Conservation (phyloP, 2,113 vertebrate species). For the Paratilapia polleni region DNA sequence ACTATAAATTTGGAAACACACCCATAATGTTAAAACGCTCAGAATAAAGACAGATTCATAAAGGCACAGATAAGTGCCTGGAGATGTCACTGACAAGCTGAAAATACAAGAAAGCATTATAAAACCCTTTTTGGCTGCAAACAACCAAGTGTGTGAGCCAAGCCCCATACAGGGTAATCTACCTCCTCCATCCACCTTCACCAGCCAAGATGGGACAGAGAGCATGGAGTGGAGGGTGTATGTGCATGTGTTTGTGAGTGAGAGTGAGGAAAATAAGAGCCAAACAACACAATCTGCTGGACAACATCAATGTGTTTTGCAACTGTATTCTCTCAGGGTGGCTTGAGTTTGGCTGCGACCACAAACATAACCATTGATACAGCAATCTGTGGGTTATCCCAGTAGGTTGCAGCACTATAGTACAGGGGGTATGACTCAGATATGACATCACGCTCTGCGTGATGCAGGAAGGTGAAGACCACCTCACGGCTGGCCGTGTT, state of each 20-base stretch:
- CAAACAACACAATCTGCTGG: constrained; percentile 41
- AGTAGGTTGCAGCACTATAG: constrained; percentile 15
- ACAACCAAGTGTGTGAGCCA: constrained; percentile 28
- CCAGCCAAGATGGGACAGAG: constrained; percentile 3
- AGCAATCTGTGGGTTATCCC: constrained; percentile 36
- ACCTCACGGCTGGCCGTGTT: constrained; percentile 48
- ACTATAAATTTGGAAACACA: constrained; percentile 4
- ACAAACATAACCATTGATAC: constrained; percentile 54
- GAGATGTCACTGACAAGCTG: constrained; percentile 12
- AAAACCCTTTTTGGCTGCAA: constrained; percentile 9
- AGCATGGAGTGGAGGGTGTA: neutral
- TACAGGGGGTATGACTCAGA: constrained; percentile 57
- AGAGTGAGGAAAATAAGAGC: neutral
- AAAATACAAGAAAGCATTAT: constrained; percentile 38
- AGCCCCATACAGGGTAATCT: constrained; percentile 26
- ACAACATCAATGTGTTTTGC: constrained; percentile 25
- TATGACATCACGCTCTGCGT: constrained; percentile 58
- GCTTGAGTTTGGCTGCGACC: constrained; percentile 30
- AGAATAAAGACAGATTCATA: neutral
- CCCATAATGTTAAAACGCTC: neutral
- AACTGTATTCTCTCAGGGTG: constrained; percentile 21
- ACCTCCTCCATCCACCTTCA: constrained; percentile 34
- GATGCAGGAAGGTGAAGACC: constrained; percentile 66
- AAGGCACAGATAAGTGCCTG: neutral
- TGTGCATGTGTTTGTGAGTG: neutral